phyloP scores from a whole-genome alignment of 2,888 invertebrate species.

The Harpalus rufipes region DNA sequence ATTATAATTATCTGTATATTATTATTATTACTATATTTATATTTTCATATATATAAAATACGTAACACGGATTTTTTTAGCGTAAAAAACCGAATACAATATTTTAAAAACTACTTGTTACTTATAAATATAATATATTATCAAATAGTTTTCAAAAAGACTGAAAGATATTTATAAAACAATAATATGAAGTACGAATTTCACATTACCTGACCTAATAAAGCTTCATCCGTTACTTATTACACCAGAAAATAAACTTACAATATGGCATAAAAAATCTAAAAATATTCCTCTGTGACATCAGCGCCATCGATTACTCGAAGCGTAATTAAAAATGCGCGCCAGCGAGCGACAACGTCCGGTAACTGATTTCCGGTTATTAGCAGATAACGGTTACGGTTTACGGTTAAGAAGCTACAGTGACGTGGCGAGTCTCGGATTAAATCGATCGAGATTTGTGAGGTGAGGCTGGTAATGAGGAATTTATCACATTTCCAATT shows the following conservation, averaged over 20 bases:
- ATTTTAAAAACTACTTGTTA: too few relatives aligned
- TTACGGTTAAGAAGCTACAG: slow-evolving; percentile 27
- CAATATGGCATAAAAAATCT: slow-evolving; percentile 8
- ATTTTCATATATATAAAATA: too few relatives aligned
- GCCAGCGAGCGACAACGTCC: slow-evolving; percentile 58
- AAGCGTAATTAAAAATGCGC: slow-evolving; percentile 61
- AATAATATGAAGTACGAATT: not conserved
- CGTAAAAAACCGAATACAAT: too few relatives aligned
- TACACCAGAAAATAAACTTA: not conserved
- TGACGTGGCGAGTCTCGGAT: not conserved
- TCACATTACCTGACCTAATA: too few relatives aligned
- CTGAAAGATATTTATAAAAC: too few relatives aligned
- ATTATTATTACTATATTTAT: too few relatives aligned
- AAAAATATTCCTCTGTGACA: slow-evolving; percentile 57
- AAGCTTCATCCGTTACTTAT: slow-evolving; percentile 3
- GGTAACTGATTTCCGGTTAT: slow-evolving; percentile 63
- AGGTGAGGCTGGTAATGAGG: not conserved
- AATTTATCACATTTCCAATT: too few relatives aligned
- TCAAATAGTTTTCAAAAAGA: too few relatives aligned
- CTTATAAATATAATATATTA: too few relatives aligned
- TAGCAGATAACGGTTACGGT: slow-evolving; percentile 61
- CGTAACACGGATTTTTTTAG: too few relatives aligned
- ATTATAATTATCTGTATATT: too few relatives aligned
- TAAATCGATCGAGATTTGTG: slow-evolving; percentile 1
- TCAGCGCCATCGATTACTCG: slow-evolving; percentile 54